Percentiles rank a stretch among this genome's conserved stretches.
Evolutionary conservation across 1,140 invertebrate genomes (phyloP).

Genomic region (Drosophila saltans): DNA sequence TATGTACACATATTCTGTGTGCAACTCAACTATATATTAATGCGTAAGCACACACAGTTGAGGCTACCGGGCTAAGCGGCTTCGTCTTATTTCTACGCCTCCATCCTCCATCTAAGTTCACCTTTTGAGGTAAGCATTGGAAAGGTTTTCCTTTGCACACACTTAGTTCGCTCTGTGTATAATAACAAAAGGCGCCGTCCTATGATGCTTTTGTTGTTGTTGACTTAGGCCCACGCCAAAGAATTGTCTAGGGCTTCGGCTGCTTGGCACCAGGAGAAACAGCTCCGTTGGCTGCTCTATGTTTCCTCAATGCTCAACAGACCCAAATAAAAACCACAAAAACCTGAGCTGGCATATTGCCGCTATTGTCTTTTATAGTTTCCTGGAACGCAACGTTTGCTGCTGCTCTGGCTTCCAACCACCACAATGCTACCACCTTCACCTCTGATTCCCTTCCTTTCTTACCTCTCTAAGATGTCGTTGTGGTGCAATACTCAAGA

Average conservation of each 20-base stretch:
- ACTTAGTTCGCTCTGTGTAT: background rate
- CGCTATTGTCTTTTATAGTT: conserved; percentile 81
- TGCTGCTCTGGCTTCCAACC: conserved; percentile 48
- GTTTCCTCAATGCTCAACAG: conserved; percentile 30
- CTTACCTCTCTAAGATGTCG: conserved; percentile 16
- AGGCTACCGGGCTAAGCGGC: conserved; percentile 38
- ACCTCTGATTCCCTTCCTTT: conserved; percentile 11
- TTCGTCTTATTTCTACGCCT: conserved; percentile 5
- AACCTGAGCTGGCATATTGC: conserved; percentile 79
- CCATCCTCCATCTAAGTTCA: conserved; percentile 6
- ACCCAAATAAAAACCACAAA: conserved; percentile 73
- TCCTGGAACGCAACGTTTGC: conserved; percentile 75
- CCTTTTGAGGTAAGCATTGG: conserved; percentile 46
- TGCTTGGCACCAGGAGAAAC: conserved; percentile 19
- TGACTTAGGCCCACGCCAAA: conserved; percentile 76
- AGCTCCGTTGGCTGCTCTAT: background rate
- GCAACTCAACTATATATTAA: conserved; percentile 64
- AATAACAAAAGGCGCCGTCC: conserved; percentile 60
- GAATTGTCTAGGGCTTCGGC: conserved; percentile 59
- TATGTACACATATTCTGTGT: conserved; percentile 8
- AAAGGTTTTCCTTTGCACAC: conserved; percentile 53
- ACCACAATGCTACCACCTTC: conserved; percentile 9
- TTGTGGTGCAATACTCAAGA: conserved; percentile 63
- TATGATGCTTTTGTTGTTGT: conserved; percentile 71
- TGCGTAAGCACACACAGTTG: conserved; percentile 65